These are phyloP conservation scores for Trachemys scripta DNA, from an alignment of 2,113 vertebrate species.

Conservation along the genomic window DNA sequence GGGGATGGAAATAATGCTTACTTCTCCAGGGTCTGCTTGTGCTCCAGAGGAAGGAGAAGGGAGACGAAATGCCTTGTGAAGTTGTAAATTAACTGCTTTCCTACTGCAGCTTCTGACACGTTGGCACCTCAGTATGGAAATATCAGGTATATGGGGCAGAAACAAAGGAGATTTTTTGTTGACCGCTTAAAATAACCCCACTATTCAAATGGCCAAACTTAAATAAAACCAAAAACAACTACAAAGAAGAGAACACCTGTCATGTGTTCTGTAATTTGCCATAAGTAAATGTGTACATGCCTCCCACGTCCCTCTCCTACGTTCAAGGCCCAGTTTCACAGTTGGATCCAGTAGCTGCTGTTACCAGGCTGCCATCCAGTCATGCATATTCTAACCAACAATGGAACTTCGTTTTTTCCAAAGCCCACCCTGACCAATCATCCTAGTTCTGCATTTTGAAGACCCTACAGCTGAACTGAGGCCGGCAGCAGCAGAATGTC, in stretches of 20 bases:
- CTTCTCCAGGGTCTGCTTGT: neutral
- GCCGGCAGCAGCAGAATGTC: neutral
- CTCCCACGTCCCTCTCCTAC: neutral
- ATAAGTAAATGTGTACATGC: neutral
- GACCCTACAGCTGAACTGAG: neutral
- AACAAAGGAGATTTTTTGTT: neutral
- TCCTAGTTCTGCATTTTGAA: neutral
- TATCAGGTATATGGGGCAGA: neutral
- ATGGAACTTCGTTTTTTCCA: neutral
- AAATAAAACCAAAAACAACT: neutral
- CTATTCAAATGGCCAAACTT: neutral
- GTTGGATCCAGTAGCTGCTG: neutral
- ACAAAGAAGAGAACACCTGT: neutral
- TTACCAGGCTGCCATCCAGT: neutral
- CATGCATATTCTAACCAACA: rapidly evolving
- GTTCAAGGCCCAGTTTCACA: neutral
- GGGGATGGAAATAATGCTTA: neutral
- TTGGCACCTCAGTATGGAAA: neutral
- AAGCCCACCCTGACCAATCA: neutral
- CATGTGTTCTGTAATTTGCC: neutral
- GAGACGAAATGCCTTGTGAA: neutral
- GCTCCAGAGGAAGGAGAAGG: neutral
- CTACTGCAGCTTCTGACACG: neutral
- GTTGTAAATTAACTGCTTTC: neutral
- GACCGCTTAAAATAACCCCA: neutral